Percentiles rank a stretch among this genome's conserved stretches.
phyloP scores from a whole-genome alignment of 2,797 vertebrate species.

The Chromobotia macracanthus region DNA sequence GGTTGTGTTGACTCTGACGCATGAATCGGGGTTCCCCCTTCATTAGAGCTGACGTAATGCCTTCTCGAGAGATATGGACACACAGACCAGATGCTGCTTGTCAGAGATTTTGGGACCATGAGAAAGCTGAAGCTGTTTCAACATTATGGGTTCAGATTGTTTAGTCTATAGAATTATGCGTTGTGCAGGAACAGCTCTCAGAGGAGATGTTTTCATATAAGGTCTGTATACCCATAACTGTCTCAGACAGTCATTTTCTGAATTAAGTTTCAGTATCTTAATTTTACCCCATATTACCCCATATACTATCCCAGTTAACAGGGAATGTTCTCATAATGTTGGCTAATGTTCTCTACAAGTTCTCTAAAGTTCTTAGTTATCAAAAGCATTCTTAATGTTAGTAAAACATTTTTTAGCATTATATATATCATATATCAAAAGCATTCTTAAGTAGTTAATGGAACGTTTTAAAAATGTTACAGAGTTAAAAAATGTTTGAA shows the following conservation, averaged over 20 bases:
- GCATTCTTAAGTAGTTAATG: no score
- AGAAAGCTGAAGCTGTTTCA: neutral
- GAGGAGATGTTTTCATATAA: neutral
- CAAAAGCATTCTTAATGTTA: no score
- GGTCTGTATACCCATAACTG: no score
- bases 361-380: no score
- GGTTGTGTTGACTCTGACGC: constrained; percentile 38
- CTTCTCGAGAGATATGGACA: neutral
- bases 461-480: no score
- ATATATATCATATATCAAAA: no score
- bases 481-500: no score
- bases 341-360: no score
- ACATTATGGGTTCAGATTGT: neutral
- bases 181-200: neutral
- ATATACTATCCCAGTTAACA: neutral
- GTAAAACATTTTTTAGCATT: no score
- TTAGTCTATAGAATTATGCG: neutral
- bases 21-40: constrained; percentile 39
- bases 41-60: constrained; percentile 27
- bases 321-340: no score
- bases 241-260: no score
- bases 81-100: constrained; percentile 1
- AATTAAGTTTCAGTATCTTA: no score
- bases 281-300: neutral
- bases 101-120: neutral